Percentiles rank a stretch among this genome's conserved stretches.
These are phyloP conservation scores for Linepithema humile DNA, from an alignment of 1,140 invertebrate species.

Conservation along the genomic window DNA sequence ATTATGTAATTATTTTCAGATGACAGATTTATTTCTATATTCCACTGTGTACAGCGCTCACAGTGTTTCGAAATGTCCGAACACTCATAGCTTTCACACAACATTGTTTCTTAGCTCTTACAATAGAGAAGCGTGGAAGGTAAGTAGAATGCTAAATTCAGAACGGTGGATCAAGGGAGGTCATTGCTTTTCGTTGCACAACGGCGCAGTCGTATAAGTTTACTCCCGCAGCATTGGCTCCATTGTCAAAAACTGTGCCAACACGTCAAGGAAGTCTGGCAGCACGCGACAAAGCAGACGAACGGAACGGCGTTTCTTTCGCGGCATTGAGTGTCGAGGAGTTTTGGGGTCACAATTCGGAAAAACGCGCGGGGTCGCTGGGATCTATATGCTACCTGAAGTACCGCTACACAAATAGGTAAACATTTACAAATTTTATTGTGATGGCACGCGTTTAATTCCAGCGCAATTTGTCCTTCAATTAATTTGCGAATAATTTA, in stretches of 20 bases:
- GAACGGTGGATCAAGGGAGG: background rate
- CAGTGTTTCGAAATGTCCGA: background rate
- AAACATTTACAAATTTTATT: conserved; percentile 51
- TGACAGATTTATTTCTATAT: background rate
- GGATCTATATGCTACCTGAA: conserved; percentile 59
- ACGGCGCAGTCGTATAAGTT: conserved; percentile 51
- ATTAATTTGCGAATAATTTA: background rate
- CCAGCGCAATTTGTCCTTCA: background rate
- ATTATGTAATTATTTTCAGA: background rate
- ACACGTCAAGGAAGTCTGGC: conserved; percentile 64
- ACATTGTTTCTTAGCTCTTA: background rate
- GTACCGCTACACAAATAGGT: conserved; percentile 22
- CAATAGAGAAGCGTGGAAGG: background rate
- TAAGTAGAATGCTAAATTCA: conserved; percentile 21
- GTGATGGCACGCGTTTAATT: conserved; percentile 17
- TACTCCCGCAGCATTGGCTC: conserved; percentile 56
- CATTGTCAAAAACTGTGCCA: conserved; percentile 55
- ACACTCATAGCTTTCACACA: background rate
- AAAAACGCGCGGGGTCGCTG: conserved; percentile 27
- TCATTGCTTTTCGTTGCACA: conserved; percentile 41
- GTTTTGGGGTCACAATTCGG: conserved; percentile 43
- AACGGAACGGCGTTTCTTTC: conserved; percentile 19
- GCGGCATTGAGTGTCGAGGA: conserved; percentile 7
- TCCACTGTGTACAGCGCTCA: too few species aligned
- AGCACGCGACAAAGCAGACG: conserved; percentile 44